Evolutionary conservation across 2,888 invertebrate species (phyloP), one percentile per base, ranked within the genome.

Genomic region (Cheilosia vulpina): DNA sequence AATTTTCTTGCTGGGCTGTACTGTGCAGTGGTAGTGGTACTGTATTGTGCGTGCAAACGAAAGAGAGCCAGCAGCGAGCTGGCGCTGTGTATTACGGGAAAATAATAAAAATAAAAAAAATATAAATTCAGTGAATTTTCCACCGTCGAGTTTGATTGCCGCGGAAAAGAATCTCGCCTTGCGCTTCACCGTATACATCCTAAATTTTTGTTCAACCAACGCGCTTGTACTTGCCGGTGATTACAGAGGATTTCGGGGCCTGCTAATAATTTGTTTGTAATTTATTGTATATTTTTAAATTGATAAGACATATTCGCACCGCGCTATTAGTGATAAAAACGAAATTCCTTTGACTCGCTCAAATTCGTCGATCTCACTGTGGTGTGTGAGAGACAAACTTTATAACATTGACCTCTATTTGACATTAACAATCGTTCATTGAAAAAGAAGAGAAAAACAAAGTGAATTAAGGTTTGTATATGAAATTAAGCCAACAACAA

Each of bases 371-470:
- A 80, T 73, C 75, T 75, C 69, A 79, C 73, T 75, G 78, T 83
- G 45, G 83, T 83, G 72, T 79, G 68, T 83, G 75, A 80, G 79
- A 84, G 72, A 63, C 77, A 63, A 63, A 63, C 31, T 63, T 62
- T 45, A 47, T 52, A 89, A 87, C 92, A 90, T 89, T 92, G 91
- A 92, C 91, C 92, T 92, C 90, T 91, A 92, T 92, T 92, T 92
- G 92, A 92, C 92, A 91, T 92, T 90, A 90, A 60, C 71, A 71
- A 52, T 76, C 84, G 65, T 43, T 69, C 52, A 45, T 69, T 71
- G 65, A 80, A 55, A 38, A 66, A 73, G 69, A 79, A 75, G 55
- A 80, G 66, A 63, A 73, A 62, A 68, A 73, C 24, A 78, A 55
- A 84, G 65, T 50, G 41, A 76, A 76, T 45, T 17, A 84, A 79